Evolutionary conservation across 2,797 vertebrate genomes (phyloP), one percentile per base, ranked within the genome.

Genomic region (Discoglossus pictus): DNA sequence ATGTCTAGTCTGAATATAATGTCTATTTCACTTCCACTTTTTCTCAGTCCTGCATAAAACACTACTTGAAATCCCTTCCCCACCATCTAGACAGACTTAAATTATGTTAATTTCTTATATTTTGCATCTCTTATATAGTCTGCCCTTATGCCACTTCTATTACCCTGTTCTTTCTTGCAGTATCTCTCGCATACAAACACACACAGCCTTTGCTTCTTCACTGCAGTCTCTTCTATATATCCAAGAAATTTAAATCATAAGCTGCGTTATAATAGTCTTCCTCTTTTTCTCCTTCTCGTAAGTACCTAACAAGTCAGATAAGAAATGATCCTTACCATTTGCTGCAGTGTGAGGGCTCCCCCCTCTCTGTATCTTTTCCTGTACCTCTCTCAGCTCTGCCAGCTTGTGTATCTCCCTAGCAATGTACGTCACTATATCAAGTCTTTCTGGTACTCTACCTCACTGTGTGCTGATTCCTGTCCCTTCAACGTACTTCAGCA

Each of bases 311-410:
- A 51, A 52, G 48, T 60, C 27, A 34, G 21, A 67, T n/a, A 66
- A 61, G 58, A 61, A 50, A 51, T 42, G 15, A 38, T 59, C 53
- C 68, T 71, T 71, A 71, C 68, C 68, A 52, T 71, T 71, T 71
- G 68, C 68, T 71, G 68, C 68, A 71, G 53, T 65, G 53, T 50
- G 44, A 70, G 60, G 35, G 62, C 18, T 65, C 52, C 52, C 56
- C 43, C 61, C 42, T 54, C 52, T 65, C 38, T 50, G 62, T 39
- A 7, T 60, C 25, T 60, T 36, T 61, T 39, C 20, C 46, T 62
- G 60, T 25, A 50, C 60, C 47, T 68, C 65, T 43, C 54, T 59
- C 52, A 20, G 44, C 42, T 42, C 52, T 64, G 54, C 7, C 61
- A 71, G 61, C 15, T 55, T 65, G 36, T 25, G 25, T 35, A 25